Evolutionary conservation across 1,140 invertebrate species (phyloP).

Genomic region (Homarus americanus): DNA sequence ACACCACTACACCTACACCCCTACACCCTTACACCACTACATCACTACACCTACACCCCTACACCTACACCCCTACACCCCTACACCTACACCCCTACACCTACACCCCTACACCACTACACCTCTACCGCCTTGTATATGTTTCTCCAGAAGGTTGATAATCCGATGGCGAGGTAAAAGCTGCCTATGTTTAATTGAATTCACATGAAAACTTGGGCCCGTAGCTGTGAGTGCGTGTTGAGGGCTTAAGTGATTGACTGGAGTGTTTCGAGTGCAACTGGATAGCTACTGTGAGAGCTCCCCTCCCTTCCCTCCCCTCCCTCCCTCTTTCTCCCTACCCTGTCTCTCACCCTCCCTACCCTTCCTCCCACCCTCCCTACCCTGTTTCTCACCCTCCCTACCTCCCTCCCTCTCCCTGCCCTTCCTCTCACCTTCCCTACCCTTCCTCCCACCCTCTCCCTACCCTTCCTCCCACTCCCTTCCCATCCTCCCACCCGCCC

Average conservation of each 20-base stretch:
- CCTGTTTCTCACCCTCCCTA: not conserved
- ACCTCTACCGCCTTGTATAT: not conserved
- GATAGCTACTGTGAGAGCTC: conserved; percentile 41
- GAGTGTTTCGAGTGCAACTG: conserved; percentile 60
- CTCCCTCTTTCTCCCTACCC: not conserved
- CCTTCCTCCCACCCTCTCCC: not conserved
- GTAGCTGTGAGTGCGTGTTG: conserved; percentile 20
- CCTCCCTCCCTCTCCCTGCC: not conserved
- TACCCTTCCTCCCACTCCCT: not conserved
- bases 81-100: too few species aligned
- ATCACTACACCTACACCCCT: too few species aligned
- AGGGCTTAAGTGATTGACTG: conserved; percentile 67
- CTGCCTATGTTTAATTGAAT: conserved; percentile 64
- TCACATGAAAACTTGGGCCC: conserved; percentile 52
- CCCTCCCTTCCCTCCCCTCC: not conserved
- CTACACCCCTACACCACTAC: too few species aligned
- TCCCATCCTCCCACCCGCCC: too few species aligned
- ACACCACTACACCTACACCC: too few species aligned
- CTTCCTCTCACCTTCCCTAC: not conserved
- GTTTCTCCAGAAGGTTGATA: not conserved
- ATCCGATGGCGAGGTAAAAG: not conserved
- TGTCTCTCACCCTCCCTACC: not conserved
- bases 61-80: too few species aligned
- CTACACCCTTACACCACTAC: too few species aligned
- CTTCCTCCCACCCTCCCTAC: not conserved